These are phyloP conservation scores for Drosophila ohnishii DNA, from an alignment of 1,140 invertebrate species.

Conservation along the genomic window DNA sequence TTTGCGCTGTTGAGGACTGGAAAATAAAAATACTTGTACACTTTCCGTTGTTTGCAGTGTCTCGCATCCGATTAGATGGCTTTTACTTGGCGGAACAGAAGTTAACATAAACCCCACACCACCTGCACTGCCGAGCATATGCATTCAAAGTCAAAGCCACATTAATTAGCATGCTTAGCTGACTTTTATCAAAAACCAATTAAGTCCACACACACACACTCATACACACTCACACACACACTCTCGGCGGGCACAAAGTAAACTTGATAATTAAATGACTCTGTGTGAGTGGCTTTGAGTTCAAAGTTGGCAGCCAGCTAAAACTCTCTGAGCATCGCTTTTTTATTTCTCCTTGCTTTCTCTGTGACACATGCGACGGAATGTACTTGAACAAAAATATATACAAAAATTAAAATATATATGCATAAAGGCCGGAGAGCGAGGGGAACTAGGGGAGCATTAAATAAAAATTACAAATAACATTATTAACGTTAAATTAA, in stretches of 20 bases:
- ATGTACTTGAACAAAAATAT: slow-evolving; percentile 41
- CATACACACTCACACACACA: slow-evolving; percentile 9
- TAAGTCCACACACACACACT: slow-evolving; percentile 56
- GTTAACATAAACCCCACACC: slow-evolving; percentile 5
- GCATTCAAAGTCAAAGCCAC: slow-evolving; percentile 68
- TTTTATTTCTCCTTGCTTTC: slow-evolving; percentile 21
- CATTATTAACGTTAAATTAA: slow-evolving; percentile 80
- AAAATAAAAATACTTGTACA: slow-evolving; percentile 46
- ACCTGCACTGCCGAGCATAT: slow-evolving; percentile 33
- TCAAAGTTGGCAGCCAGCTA: slow-evolving; percentile 53
- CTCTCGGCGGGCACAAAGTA: slow-evolving; percentile 29
- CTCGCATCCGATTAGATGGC: slow-evolving; percentile 16
- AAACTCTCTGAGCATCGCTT: slow-evolving; percentile 31
- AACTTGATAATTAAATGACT: slow-evolving; percentile 68
- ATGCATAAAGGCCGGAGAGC: slow-evolving; percentile 7
- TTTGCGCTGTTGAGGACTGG: slow-evolving; percentile 24
- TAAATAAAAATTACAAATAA: slow-evolving; percentile 58
- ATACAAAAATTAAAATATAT: neutral
- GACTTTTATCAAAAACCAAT: slow-evolving; percentile 81
- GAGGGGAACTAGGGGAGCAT: slow-evolving; percentile 3
- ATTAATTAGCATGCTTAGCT: slow-evolving; percentile 80
- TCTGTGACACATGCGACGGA: slow-evolving; percentile 40
- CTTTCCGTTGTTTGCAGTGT: slow-evolving; percentile 33
- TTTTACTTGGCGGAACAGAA: slow-evolving; percentile 10
- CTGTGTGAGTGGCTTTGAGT: slow-evolving; percentile 60